These are phyloP conservation scores for Camponotus fellah DNA, from an alignment of 2,888 invertebrate genomes.

Conservation along the genomic window DNA sequence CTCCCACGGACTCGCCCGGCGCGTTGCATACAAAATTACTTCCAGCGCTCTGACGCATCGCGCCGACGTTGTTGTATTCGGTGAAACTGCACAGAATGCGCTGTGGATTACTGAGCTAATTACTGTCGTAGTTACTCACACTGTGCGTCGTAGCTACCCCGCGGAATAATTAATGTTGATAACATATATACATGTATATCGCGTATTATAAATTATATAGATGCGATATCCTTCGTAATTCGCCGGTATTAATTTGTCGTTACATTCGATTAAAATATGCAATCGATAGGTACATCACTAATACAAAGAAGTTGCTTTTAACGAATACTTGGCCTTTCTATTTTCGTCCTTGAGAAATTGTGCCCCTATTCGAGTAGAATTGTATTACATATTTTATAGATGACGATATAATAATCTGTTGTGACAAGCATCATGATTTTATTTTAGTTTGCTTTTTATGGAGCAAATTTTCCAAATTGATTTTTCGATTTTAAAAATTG, in stretches of 20 bases:
- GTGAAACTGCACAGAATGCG: conserved; percentile 47
- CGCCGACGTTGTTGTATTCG: conserved; percentile 11
- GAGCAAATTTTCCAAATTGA: not conserved
- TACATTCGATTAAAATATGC: not conserved
- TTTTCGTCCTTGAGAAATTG: not conserved
- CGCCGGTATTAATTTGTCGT: conserved; percentile 31
- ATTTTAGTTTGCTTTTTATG: not conserved
- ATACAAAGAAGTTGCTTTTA: not conserved
- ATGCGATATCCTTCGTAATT: conserved; percentile 17
- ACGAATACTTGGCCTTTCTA: not conserved
- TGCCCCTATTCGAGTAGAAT: not conserved
- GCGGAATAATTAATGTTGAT: conserved; percentile 51
- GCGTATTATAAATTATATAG: conserved; percentile 43
- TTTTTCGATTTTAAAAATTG: not conserved
- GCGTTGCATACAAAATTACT: conserved; percentile 52
- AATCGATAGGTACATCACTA: conserved; percentile 29
- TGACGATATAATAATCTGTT: not conserved
- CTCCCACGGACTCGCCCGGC: conserved; percentile 31
- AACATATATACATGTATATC: conserved; percentile 29
- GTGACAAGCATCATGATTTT: not conserved
- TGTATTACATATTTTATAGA: not conserved
- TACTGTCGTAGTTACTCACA: conserved; percentile 53
- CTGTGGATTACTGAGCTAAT: conserved; percentile 52
- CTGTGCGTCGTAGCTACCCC: conserved; percentile 31
- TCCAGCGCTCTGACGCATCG: conserved; percentile 40